Evolutionary conservation across 2,797 vertebrate species (phyloP).

Genomic region (Tolypeutes matacus): DNA sequence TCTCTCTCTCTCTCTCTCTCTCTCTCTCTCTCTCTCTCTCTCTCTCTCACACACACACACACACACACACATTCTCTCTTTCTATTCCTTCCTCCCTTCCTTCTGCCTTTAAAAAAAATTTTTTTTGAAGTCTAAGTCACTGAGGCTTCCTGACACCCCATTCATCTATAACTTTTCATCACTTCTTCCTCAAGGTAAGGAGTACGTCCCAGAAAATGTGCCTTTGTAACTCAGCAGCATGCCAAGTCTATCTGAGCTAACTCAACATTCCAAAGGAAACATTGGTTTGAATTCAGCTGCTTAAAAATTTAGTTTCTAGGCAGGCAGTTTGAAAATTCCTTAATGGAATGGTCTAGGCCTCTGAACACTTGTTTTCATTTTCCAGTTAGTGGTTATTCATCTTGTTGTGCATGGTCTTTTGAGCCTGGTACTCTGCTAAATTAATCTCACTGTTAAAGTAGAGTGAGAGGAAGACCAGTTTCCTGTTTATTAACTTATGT

Average conservation of each 20-base stretch:
- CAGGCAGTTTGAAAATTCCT: background rate
- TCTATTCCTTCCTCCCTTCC: too few species aligned
- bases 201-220: background rate
- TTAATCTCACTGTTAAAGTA: background rate
- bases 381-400: background rate
- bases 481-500: background rate
- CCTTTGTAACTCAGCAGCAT: slow-evolving; percentile 36
- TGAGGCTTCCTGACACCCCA: background rate
- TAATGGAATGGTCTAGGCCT: background rate
- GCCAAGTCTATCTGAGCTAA: slow-evolving; percentile 20
- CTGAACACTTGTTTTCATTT: background rate
- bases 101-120: background rate
- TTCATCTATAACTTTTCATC: background rate
- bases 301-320: slow-evolving; percentile 2
- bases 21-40: background rate
- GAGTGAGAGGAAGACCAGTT: background rate
- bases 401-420: background rate
- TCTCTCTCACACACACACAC: background rate
- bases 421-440: background rate
- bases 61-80: too few species aligned
- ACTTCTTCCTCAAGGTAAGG: slow-evolving; percentile 32
- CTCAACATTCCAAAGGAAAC: background rate
- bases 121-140: background rate
- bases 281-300: slow-evolving; percentile 29
- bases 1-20: background rate